Base-by-base conservation (phyloP, 2,797 vertebrate genomes). In the Falco cherrug region DNA sequence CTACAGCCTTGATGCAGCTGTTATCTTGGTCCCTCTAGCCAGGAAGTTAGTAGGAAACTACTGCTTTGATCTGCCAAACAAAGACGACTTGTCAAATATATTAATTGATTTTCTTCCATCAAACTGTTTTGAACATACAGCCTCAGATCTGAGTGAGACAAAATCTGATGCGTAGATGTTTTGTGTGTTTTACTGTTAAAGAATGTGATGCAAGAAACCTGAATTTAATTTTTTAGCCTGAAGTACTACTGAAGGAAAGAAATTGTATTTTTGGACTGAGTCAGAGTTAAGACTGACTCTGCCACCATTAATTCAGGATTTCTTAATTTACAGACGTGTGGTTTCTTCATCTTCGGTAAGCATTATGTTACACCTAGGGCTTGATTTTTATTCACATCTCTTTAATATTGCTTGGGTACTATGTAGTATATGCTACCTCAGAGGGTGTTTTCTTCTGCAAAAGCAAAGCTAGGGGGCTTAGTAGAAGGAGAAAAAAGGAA, bases 91-190 rank as follows among this genome's bases (percentile, higher is more conserved):
- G 57, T 84, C 89, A 93, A 84, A 91, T 91, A 29, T 45, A 91
- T 93, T 95, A 95, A 90, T 93, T 91, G 73, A 93, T 96, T 95
- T 96, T 90, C 76, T 76, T 93, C 80, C 48, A 70, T 91, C 80
- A 82, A 29, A 47, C 59, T 57, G 37, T 91, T 94, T 71, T 69
- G 61, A 95, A 51, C 63, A 11, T 25, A 47, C 20, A 69, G 69
- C 10, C 43, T 89, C 37, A 86, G 70, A 95, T 93, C 70, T 86
- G 56, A 92, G 21, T 0, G 21, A 87, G 84, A 53, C 51, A 65
- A 56, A 78, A 78, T 78, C 67, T 61, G 59, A 54, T 68, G 69
- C 73, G 11, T 84, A 6, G 60, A 68, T 76, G 59, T 59, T 81
- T 67, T 93, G 13, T 76, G 48, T 67, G 20, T 59, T 35, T 89